Base-by-base conservation (phyloP, 1,140 invertebrate species). In the Dufourea novaeangliae region DNA sequence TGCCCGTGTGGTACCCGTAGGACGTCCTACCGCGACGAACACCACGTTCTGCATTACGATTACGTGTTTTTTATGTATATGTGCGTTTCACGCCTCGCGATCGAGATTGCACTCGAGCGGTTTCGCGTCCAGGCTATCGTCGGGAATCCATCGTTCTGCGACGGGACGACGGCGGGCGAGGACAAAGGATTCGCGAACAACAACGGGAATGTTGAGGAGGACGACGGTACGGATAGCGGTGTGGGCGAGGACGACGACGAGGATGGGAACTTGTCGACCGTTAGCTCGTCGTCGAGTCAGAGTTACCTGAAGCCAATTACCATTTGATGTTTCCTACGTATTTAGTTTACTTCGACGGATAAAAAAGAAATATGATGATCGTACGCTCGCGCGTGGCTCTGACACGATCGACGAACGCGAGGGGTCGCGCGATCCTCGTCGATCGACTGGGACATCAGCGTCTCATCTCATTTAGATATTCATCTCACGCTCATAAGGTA, bases 71-170 rank as follows among this genome's bases (percentile, higher is more conserved):
- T 37, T 76, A 76, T 71, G 64, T 67, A 29, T 29, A 27, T 69
- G 68, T 75, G 70, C 57, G 54, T 74, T 66, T 71, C 20, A 62
- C 69, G 69, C 25, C 20, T 22, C 46, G 20, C 25, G 52, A 41
- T 39, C 71, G 77, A 83, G 81, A 83, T 56, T 80, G 82, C 77
- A 69, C 70, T 25, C 11, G 56, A 7, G 12, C 22, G n/a, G 41
- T 22, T 25, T 64, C 32, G 50, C 6, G 32, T 2, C 2, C 20
- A 41, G 14, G 11, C 20, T 14, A 11, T 71, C 27, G 63, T 12
- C 2, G 7, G 17, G 17, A 2, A 34, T 12, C 7, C 12, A 32
- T 32, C 54, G 54, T 1, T 8, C 6, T 20, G 1, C n/a, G 7
- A 0, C 7, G 46, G 14, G 29, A 59, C 17, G 20, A 4, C 0